phyloP scores from a whole-genome alignment of 2,888 invertebrate genomes.

The Cynaeus angustus region DNA sequence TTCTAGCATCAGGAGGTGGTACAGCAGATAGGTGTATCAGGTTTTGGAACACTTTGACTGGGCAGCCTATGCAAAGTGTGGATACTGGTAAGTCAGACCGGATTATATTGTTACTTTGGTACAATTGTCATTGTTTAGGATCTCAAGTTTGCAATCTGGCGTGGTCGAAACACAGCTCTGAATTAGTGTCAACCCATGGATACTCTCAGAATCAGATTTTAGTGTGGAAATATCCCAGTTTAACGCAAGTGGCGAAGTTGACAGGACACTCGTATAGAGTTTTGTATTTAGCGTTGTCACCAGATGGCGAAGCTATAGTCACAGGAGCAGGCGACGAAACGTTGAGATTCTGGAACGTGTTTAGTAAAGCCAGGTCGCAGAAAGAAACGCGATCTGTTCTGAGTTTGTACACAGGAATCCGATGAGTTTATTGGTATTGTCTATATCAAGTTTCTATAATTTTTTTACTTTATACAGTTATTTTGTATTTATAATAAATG shows the following conservation, averaged over 20 bases:
- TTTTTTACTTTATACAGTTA: constrained; percentile 41
- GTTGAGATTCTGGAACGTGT: constrained; percentile 98
- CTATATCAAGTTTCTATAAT: constrained; percentile 32
- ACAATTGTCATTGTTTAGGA: constrained; percentile 73
- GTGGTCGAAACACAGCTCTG: constrained; percentile 99
- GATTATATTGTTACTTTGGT: not conserved
- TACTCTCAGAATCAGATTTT: constrained; percentile 99
- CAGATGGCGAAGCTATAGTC: constrained; percentile 98
- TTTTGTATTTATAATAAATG: constrained; percentile 43
- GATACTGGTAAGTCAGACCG: constrained; percentile 83
- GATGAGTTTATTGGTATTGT: constrained; percentile 71
- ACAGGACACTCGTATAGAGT: constrained; percentile 98
- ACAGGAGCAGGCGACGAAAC: constrained; percentile 99
- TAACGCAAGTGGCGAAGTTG: constrained; percentile 97
- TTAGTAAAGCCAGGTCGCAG: constrained; percentile 96
- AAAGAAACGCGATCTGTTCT: constrained; percentile 95
- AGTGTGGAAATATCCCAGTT: constrained; percentile 98
- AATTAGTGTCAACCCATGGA: constrained; percentile 97
- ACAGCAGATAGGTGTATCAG: constrained; percentile 97
- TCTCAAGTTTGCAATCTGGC: constrained; percentile 99
- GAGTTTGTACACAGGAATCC: constrained; percentile 92
- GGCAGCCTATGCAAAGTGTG: constrained; percentile 98
- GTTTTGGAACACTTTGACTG: constrained; percentile 99
- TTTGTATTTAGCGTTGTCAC: constrained; percentile 95
- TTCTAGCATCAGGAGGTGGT: constrained; percentile 98